Evolutionary conservation across 2,888 invertebrate species (phyloP), one percentile per base, ranked within the genome.

Genomic region (Tenthredo livida): DNA sequence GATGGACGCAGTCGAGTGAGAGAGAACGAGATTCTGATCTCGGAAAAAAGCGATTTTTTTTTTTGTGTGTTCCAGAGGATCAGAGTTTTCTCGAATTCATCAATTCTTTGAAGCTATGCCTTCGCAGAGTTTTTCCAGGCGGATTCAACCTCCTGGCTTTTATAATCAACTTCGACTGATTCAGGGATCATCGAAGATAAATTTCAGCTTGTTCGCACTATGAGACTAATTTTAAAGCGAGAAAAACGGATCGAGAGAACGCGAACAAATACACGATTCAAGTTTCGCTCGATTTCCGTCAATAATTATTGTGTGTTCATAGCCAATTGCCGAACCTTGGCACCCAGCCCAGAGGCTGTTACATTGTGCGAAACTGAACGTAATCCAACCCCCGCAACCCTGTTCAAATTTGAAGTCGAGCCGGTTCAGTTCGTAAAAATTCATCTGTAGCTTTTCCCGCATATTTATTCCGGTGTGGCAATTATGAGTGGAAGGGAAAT

Each of bases 241-340:
- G 25, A 2, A 29, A 10, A 61, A 61, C 61, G 9, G 4, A 61
- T 29, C 12, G 12, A 29, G 12, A 12, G 3, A 61, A 61, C 7
- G 9, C 61, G 12, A 29, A 12, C 21, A 25, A 61, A 61, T 61
- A 21, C 5, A 29, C 6, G 17, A 17, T 33, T 33, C 67, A 33
- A 67, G 6, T 67, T 67, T 67, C 25, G 29, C 29, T 67, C 33
- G 33, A 67, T 33, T 33, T 17, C 33, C 25, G 67, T 33, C 67
- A 33, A 67, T 67, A 33, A 67, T 67, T 67, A 67, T 67, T 33
- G 17, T 67, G 54, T 54, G 54, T 54, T 54, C 54, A 54, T n/a
- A 54, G 54, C n/a, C 54, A 54, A 54, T 54, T 54, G n/a, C 54
- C n/a, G n/a, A 54, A 67, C 67, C 5, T 67, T 67, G 33, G 15